Percentiles rank a stretch among this genome's conserved stretches.
Evolutionary conservation across 2,113 vertebrate genomes (phyloP).

Genomic region (Aplodontia rufa): DNA sequence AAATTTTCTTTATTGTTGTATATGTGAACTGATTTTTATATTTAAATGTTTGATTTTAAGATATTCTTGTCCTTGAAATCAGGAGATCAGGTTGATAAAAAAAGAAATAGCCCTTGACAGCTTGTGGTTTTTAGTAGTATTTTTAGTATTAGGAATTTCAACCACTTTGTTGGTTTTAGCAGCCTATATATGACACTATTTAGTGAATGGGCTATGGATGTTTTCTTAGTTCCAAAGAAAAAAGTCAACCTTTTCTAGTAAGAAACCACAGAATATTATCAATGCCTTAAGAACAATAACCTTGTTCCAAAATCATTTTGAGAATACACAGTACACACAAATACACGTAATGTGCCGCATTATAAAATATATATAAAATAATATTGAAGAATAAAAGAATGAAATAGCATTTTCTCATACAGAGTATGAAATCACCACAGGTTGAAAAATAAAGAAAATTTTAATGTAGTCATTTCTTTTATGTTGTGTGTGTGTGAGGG

Average conservation of each 20-base stretch:
- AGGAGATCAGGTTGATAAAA: not conserved
- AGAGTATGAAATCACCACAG: not conserved
- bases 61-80: not conserved
- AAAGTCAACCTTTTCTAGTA: not conserved
- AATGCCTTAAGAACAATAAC: not conserved
- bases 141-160: not conserved
- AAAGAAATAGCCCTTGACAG: not conserved
- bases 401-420: not conserved
- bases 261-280: not conserved
- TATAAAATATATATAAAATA: not conserved
- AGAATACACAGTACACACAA: not conserved
- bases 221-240: not conserved
- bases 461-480: not conserved
- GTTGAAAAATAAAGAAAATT: not conserved
- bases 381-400: not conserved
- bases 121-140: not conserved
- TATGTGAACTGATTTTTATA: not conserved
- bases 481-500: not conserved
- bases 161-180: not conserved
- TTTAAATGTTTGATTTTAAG: not conserved
- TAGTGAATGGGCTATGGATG: not conserved
- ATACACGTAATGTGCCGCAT: not conserved
- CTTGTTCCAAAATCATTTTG: constrained; percentile 25
- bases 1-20: constrained; percentile 1
- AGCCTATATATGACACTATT: not conserved